These are phyloP conservation scores for Timema podura DNA, from an alignment of 2,888 invertebrate genomes.

Conservation along the genomic window DNA sequence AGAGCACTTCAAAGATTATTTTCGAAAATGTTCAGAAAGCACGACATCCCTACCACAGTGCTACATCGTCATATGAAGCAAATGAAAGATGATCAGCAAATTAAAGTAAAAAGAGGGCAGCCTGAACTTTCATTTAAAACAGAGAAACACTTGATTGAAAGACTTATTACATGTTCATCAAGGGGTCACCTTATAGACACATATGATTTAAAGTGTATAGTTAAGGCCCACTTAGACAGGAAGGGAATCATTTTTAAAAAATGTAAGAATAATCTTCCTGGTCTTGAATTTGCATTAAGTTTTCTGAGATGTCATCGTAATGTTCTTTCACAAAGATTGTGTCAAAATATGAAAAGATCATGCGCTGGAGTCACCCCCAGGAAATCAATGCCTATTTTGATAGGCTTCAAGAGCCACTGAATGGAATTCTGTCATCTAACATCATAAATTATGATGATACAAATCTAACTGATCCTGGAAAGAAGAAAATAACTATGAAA, in stretches of 20 bases:
- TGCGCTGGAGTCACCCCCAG: neutral
- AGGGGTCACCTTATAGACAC: neutral
- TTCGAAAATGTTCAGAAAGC: too few species aligned
- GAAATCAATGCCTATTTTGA: neutral
- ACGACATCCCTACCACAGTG: neutral
- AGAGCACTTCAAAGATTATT: too few species aligned
- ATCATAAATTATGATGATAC: neutral
- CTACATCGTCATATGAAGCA: slow-evolving; percentile 7
- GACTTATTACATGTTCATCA: neutral
- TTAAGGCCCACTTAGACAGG: neutral
- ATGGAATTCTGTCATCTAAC: neutral
- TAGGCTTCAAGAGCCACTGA: neutral
- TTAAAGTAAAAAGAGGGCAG: neutral
- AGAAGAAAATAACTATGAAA: neutral
- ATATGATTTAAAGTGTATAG: neutral
- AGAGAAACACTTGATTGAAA: neutral
- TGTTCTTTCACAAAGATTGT: neutral
- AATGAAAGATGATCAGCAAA: neutral
- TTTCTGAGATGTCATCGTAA: neutral
- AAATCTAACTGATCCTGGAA: neutral
- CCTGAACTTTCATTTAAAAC: neutral
- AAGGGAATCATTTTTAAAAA: neutral
- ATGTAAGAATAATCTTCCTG: neutral
- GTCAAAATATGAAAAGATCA: neutral
- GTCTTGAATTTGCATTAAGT: neutral